Evolutionary conservation across 1,140 invertebrate genomes (phyloP).

Genomic region (Steinernema feltiae): DNA sequence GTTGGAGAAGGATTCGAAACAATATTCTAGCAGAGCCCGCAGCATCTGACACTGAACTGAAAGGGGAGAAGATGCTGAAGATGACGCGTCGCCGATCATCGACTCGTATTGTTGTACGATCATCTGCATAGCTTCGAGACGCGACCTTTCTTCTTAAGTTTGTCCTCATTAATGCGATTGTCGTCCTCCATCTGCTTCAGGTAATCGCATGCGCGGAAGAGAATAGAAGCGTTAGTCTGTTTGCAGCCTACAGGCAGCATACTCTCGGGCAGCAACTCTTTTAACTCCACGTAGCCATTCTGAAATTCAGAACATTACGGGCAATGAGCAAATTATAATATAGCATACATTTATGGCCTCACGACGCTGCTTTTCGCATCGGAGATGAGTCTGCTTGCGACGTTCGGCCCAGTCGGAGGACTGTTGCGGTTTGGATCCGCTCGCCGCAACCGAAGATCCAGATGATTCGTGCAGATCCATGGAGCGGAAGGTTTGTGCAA

Average conservation of each 20-base stretch:
- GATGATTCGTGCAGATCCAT: neutral
- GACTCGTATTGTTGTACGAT: constrained; percentile 53
- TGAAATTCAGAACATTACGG: constrained; percentile 30
- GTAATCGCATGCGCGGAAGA: constrained; percentile 54
- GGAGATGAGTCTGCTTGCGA: constrained; percentile 53
- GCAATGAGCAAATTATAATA: neutral
- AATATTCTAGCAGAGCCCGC: constrained; percentile 49
- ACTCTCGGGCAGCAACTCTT: constrained; percentile 52
- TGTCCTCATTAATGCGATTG: constrained; percentile 22
- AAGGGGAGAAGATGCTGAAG: constrained; percentile 23
- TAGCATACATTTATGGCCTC: constrained; percentile 55
- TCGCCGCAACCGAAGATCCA: neutral
- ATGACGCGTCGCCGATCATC: constrained; percentile 32
- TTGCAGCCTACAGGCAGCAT: constrained; percentile 51
- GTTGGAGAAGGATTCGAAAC: constrained; percentile 45
- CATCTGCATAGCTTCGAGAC: constrained; percentile 48
- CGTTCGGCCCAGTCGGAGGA: constrained; percentile 40
- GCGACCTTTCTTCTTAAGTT: constrained; percentile 39
- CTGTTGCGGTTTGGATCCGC: constrained; percentile 6
- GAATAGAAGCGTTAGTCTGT: constrained; percentile 54
- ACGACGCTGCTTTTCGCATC: constrained; percentile 52
- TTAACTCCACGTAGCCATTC: constrained; percentile 55
- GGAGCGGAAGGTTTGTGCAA: neutral
- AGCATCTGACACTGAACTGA: constrained; percentile 49
- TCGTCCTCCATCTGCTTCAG: constrained; percentile 46